Conservation (phyloP, 2,797 vertebrate genomes). For the Argya squamiceps region DNA sequence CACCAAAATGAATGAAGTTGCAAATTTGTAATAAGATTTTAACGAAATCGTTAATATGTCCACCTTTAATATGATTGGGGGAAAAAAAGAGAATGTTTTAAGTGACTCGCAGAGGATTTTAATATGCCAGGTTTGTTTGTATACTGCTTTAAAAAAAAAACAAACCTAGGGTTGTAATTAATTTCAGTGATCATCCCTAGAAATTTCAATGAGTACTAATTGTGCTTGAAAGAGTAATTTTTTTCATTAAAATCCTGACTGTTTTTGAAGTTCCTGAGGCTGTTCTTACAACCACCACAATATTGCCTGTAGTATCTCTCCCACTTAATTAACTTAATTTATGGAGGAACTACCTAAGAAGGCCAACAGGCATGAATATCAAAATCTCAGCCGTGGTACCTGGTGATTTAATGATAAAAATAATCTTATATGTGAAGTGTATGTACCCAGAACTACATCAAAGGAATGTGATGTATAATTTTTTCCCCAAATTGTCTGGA, state of each 20-base stretch:
- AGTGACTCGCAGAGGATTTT: not conserved
- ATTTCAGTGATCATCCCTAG: not conserved
- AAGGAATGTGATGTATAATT: not conserved
- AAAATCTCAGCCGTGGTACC: not conserved
- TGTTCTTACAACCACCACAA: not conserved
- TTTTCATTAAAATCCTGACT: not conserved
- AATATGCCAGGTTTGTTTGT: not conserved
- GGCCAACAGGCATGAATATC: not conserved
- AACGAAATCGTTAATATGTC: not conserved
- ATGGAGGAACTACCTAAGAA: not conserved
- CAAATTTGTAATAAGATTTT: not conserved
- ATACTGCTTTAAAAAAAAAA: not conserved
- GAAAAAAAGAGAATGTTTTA: not conserved
- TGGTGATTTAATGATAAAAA: not conserved
- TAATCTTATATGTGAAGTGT: not conserved
- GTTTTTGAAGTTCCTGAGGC: not conserved
- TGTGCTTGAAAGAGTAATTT: not conserved
- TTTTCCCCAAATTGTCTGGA: not conserved
- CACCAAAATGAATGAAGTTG: not conserved
- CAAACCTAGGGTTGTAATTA: accelerated
- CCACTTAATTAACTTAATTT: not conserved
- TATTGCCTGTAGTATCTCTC: not conserved
- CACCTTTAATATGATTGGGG: not conserved
- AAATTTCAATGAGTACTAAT: not conserved
- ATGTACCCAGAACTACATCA: not conserved